A percentile compares a stretch with the other conserved stretches of the same genome.
These are phyloP conservation scores for Dreissena rostriformis DNA, from an alignment of 1,140 invertebrate genomes.

Conservation along the genomic window DNA sequence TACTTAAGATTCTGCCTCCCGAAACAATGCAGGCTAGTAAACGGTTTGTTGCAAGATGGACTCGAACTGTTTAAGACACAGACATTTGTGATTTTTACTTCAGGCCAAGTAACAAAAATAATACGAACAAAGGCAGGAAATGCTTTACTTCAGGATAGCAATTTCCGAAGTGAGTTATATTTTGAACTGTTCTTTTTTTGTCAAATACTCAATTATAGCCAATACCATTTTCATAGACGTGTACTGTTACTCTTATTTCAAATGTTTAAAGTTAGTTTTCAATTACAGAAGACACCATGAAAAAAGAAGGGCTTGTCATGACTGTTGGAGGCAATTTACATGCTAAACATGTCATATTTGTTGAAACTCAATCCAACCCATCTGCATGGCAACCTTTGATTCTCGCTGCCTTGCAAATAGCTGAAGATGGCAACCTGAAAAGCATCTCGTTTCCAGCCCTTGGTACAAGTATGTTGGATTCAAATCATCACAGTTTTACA, in stretches of 20 bases:
- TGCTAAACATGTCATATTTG: background rate
- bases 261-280: background rate
- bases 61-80: too few species aligned
- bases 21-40: too few species aligned
- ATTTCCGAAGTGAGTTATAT: background rate
- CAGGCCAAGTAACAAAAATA: too few species aligned
- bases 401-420: background rate
- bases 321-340: background rate
- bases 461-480: slow-evolving; percentile 19
- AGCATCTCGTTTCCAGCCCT: slow-evolving; percentile 43
- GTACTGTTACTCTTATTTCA: background rate
- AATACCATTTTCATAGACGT: background rate
- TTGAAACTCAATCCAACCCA: background rate
- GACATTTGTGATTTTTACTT: too few species aligned
- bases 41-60: too few species aligned
- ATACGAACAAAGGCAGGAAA: background rate
- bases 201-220: background rate
- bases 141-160: background rate
- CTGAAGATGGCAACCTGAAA: slow-evolving; percentile 1
- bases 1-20: too few species aligned
- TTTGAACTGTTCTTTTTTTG: background rate
- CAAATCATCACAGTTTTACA: background rate
- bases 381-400: slow-evolving; percentile 9
- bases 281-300: slow-evolving; percentile 4
- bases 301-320: background rate